Conservation (phyloP, 2,113 vertebrate genomes). For the Numida meleagris region DNA sequence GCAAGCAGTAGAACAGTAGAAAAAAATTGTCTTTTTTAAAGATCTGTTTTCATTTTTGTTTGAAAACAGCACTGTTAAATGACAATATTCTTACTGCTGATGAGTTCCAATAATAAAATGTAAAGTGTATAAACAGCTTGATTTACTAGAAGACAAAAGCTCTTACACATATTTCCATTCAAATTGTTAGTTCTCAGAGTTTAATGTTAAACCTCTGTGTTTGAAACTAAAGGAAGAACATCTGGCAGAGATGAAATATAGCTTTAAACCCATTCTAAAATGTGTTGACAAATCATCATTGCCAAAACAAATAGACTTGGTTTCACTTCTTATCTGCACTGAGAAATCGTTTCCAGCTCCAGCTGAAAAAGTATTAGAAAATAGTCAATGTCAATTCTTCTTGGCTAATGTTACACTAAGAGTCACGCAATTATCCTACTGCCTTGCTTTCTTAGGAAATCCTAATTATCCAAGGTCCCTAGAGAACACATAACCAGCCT, state of each 20-base stretch:
- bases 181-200: not conserved
- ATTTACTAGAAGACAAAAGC: not conserved
- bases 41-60: not conserved
- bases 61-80: not conserved
- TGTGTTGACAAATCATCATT: not conserved
- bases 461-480: not conserved
- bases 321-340: not conserved
- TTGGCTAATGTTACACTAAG: not conserved
- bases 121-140: not conserved
- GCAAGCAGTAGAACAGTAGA: not conserved
- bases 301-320: not conserved
- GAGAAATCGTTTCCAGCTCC: not conserved
- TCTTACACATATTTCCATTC: not conserved
- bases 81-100: not conserved
- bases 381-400: slow-evolving; percentile 2
- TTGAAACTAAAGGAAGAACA: not conserved
- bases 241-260: not conserved
- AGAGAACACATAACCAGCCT: not conserved
- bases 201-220: not conserved
- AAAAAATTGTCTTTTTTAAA: not conserved
- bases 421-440: slow-evolving; percentile 8
- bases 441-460: slow-evolving; percentile 15
- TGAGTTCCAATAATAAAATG: not conserved
- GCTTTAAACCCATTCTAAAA: not conserved
- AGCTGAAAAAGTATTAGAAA: not conserved